Percentiles rank a stretch among this genome's conserved stretches.
Evolutionary conservation across 1,140 invertebrate genomes (phyloP).

Genomic region (Drosophila azteca): DNA sequence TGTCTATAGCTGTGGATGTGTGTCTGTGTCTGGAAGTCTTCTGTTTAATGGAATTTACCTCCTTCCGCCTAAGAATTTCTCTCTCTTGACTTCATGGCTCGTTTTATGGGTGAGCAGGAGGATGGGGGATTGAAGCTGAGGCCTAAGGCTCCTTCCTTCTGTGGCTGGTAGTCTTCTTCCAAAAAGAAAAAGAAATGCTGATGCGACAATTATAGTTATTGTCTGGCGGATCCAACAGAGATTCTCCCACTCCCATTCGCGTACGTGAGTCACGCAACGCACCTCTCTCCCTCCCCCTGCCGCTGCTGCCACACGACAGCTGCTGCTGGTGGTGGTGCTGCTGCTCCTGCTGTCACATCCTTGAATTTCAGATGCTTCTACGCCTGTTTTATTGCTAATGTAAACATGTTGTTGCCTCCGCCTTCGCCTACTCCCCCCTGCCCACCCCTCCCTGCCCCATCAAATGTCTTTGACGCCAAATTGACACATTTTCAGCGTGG

Average conservation of each 20-base stretch:
- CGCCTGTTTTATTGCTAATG: conserved; percentile 75
- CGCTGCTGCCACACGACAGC: conserved; percentile 26
- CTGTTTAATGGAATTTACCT: conserved; percentile 70
- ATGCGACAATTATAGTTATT: conserved; percentile 81
- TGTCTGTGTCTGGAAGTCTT: conserved; percentile 31
- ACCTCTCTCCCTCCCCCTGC: conserved; percentile 23
- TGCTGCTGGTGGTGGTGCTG: background rate
- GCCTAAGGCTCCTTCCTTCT: no score
- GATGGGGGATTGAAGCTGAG: background rate
- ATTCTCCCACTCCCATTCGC: conserved; percentile 5
- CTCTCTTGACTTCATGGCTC: conserved; percentile 40
- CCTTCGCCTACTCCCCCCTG: no score
- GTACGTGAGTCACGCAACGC: conserved; percentile 57
- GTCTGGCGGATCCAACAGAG: conserved; percentile 63
- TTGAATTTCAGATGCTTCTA: conserved; percentile 59
- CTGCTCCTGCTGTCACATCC: conserved; percentile 36
- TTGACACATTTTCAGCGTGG: conserved; percentile 65
- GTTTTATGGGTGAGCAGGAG: conserved; percentile 40
- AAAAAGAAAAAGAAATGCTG: conserved; percentile 62
- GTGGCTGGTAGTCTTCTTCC: no score
- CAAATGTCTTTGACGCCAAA: conserved; percentile 72
- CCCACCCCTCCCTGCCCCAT: no score
- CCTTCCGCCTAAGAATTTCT: background rate
- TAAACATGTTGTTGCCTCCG: conserved; percentile 66
- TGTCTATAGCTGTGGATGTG: conserved; percentile 22